These are phyloP conservation scores for Halcyon senegalensis DNA, from an alignment of 2,113 vertebrate genomes.

Conservation along the genomic window DNA sequence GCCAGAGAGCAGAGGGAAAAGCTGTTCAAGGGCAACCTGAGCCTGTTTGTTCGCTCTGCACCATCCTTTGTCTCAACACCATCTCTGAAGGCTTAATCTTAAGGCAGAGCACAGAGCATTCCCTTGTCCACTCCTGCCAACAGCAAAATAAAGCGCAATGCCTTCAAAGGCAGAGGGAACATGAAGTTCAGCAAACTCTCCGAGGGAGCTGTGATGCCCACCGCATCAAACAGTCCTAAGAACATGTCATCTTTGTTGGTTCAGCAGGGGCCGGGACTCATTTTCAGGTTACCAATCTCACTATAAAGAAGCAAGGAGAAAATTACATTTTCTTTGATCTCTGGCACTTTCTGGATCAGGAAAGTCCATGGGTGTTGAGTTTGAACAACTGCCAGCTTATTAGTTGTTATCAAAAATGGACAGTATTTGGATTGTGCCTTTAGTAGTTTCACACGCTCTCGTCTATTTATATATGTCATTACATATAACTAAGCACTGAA, in stretches of 20 bases:
- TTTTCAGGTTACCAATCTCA: not conserved
- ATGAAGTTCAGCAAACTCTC: not conserved
- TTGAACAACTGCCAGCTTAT: not conserved
- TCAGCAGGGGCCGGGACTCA: not conserved
- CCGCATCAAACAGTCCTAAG: not conserved
- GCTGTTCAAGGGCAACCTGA: not conserved
- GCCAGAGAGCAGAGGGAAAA: not conserved
- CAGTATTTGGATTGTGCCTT: not conserved
- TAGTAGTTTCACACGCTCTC: not conserved
- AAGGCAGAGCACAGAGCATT: not conserved
- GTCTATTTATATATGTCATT: not conserved
- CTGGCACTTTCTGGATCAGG: not conserved
- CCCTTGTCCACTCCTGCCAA: not conserved
- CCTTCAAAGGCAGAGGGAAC: not conserved
- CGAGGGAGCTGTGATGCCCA: not conserved
- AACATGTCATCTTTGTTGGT: not conserved
- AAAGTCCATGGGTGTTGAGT: not conserved
- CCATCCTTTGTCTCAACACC: not conserved
- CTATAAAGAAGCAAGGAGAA: not conserved
- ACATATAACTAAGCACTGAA: not conserved
- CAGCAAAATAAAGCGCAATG: not conserved
- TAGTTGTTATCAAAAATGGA: not conserved
- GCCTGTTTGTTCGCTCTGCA: not conserved
- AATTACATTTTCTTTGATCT: slow-evolving; percentile 13
- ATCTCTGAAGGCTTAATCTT: not conserved